Evolutionary conservation across 2,797 vertebrate genomes (phyloP).

Genomic region (Delichon dasypus): DNA sequence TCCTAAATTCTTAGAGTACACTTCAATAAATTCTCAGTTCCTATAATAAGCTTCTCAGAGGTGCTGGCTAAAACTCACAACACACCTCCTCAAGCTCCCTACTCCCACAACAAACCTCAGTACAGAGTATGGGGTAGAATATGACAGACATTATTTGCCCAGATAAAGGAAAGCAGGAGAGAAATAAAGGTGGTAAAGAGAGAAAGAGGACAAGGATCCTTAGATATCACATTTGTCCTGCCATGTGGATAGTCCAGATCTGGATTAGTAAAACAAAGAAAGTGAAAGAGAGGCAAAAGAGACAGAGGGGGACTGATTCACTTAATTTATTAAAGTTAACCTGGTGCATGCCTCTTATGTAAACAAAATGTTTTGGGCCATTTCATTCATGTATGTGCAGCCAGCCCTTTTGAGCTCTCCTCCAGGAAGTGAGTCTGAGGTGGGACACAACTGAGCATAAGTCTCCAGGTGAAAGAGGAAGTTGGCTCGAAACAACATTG

Average conservation of each 20-base stretch:
- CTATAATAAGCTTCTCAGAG: neutral
- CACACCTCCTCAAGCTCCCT: neutral
- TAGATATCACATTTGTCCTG: neutral
- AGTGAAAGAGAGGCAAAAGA: neutral
- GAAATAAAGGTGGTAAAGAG: neutral
- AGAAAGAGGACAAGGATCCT: neutral
- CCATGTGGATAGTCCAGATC: neutral
- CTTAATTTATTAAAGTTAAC: neutral
- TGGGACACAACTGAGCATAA: accelerated
- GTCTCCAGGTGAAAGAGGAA: neutral
- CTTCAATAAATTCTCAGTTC: neutral
- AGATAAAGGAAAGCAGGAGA: neutral
- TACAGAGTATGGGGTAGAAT: accelerated
- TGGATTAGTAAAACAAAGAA: neutral
- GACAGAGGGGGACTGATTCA: accelerated
- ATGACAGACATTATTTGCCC: neutral
- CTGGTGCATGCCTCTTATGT: neutral
- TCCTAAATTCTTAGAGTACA: neutral
- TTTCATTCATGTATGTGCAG: neutral
- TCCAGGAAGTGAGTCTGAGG: neutral
- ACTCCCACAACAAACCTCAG: neutral
- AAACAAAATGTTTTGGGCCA: neutral
- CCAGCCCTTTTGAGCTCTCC: neutral
- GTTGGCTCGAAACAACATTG: neutral
- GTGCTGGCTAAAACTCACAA: neutral